phyloP scores from a whole-genome alignment of 2,797 vertebrate species.

The Protosalanx chinensis region DNA sequence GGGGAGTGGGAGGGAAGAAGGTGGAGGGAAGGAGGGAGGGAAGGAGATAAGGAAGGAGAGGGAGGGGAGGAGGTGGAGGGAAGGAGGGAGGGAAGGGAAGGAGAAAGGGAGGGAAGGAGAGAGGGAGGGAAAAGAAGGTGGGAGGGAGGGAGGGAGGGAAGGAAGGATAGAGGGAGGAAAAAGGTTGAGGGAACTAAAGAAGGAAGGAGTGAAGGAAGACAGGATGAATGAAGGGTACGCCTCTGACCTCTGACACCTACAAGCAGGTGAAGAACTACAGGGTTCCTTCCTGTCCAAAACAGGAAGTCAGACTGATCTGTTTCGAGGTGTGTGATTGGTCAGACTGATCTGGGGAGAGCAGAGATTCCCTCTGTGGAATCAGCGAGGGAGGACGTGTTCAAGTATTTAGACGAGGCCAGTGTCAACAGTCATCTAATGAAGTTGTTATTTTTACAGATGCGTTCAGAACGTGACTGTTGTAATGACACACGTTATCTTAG shows the following conservation, averaged over 20 bases:
- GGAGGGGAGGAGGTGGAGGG: too few relatives aligned
- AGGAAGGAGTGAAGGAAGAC: not conserved
- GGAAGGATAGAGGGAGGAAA: too few relatives aligned
- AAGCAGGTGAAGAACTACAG: too few relatives aligned
- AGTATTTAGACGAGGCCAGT: not conserved
- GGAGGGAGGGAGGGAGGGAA: not conserved
- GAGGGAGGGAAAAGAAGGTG: not conserved
- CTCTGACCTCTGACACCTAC: too few relatives aligned
- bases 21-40: too few relatives aligned
- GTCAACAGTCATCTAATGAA: not conserved
- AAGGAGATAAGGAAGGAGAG: not conserved
- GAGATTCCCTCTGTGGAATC: too few relatives aligned
- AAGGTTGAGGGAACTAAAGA: not conserved
- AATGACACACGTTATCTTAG: slow-evolving; percentile 23
- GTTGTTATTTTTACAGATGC: not conserved
- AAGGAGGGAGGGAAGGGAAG: not conserved
- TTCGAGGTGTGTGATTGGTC: too few relatives aligned
- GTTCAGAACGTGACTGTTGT: slow-evolving; percentile 5
- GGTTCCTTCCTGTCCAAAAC: too few relatives aligned
- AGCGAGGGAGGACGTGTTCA: not conserved
- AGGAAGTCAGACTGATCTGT: too few relatives aligned
- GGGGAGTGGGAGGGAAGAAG: not conserved
- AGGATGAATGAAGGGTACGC: too few relatives aligned
- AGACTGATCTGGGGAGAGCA: too few relatives aligned
- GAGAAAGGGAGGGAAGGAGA: not conserved